Percentiles rank a stretch among this genome's conserved stretches.
These are phyloP conservation scores for Clostera curtula DNA, from an alignment of 2,888 invertebrate species.

Conservation along the genomic window DNA sequence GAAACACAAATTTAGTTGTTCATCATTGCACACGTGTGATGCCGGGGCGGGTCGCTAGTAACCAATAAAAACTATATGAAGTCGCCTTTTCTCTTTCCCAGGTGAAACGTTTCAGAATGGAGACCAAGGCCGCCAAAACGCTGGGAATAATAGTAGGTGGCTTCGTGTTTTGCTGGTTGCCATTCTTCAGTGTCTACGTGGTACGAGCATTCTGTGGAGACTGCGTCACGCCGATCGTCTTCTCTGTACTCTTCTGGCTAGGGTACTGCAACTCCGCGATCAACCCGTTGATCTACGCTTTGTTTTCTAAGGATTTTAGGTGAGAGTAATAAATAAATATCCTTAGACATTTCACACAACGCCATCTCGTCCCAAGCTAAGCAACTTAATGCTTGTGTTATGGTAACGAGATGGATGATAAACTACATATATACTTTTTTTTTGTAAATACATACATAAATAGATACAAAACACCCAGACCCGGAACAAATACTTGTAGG, in stretches of 20 bases:
- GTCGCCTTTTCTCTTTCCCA: constrained; percentile 56
- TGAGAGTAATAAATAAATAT: constrained; percentile 25
- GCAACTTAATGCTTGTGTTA: no score
- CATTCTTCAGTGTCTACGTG: constrained; percentile 96
- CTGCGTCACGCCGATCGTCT: constrained; percentile 89
- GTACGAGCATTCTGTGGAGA: constrained; percentile 90
- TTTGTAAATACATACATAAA: no score
- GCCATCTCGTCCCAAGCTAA: no score
- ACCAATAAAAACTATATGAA: no score
- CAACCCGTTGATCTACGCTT: constrained; percentile 95
- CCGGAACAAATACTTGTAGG: no score
- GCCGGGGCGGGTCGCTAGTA: no score
- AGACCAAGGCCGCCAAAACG: constrained; percentile 97
- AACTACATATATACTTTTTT: no score
- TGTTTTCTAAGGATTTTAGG: constrained; percentile 94
- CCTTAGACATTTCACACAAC: no score
- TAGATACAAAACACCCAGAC: no score
- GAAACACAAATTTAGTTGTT: no score
- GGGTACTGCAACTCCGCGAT: constrained; percentile 98
- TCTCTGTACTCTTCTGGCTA: constrained; percentile 96
- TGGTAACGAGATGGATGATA: no score
- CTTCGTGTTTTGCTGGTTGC: constrained; percentile 97
- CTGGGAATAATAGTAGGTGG: constrained; percentile 97
- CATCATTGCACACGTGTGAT: no score
- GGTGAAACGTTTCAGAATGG: constrained; percentile 94